Evolutionary conservation across 2,888 invertebrate genomes (phyloP), one percentile per base, ranked within the genome.

Genomic region (Phlogophora meticulosa): DNA sequence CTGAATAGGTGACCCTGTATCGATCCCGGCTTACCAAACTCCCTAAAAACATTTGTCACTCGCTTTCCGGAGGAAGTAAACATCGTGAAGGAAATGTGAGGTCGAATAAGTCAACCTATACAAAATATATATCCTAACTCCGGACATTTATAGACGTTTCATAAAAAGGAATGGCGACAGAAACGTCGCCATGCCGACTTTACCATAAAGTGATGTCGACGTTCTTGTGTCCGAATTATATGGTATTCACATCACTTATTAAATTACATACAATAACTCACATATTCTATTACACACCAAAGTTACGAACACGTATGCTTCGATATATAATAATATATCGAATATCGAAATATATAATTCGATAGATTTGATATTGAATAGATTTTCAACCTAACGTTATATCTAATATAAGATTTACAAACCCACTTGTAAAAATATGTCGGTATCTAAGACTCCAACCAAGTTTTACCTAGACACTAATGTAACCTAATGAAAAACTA

Each of bases 11-110:
- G 73, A 79, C 80, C 80, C 74, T 66, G 72, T 68, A 80, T 80
- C 78, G 80, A 78, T 78, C 78, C 57, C 62, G 52, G 78, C 66
- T 72, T 78, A 76, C 78, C 78, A 71, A 78, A 80, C 80, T 82
- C 75, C 65, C 72, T 63, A 79, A 80, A n/a, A 82, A 79, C 80
- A 82, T 82, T 82, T 81, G 81, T 82, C 83, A 82, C 81, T 81
- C 63, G 72, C 73, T 75, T 81, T 82, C 74, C 79, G 71, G 62
- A 65, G 79, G 81, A 79, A 77, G 77, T 70, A 82, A 81, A 82
- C 72, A 79, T 75, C 81, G 78, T 76, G 70, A 72, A 70, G 75
- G 66, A 82, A 82, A 82, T 81, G 81, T 70, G 75, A 80, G 80
- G 78, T 75, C 72, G 62, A 79, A 79, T 71, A 80, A 82, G 75